These are phyloP conservation scores for Stenurella melanura DNA, from an alignment of 2,888 invertebrate species.

Conservation along the genomic window DNA sequence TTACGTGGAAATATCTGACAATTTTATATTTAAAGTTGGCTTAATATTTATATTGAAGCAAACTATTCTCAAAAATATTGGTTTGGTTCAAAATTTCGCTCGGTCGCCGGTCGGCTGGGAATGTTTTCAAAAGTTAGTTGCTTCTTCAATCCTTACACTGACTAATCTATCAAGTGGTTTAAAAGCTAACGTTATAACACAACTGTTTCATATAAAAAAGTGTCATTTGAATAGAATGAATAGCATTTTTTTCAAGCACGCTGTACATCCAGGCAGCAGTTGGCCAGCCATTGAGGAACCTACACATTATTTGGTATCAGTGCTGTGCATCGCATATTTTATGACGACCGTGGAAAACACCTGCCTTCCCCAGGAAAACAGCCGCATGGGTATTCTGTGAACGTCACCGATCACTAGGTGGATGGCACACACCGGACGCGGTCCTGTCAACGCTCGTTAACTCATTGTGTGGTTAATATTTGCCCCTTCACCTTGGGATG, in stretches of 20 bases:
- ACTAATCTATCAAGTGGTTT: neutral
- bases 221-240: conserved; percentile 1
- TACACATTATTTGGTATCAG: conserved; percentile 52
- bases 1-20: too few relatives aligned
- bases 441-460: conserved; percentile 45
- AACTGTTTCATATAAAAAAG: neutral
- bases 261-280: conserved; percentile 42
- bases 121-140: too few relatives aligned
- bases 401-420: conserved; percentile 32
- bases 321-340: conserved; percentile 60
- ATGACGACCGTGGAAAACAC: conserved; percentile 60
- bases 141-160: too few relatives aligned
- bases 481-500: conserved; percentile 34
- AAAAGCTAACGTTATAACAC: neutral
- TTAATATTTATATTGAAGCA: too few relatives aligned
- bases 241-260: conserved; percentile 20
- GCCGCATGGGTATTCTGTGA: conserved; percentile 48
- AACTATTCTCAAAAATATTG: too few relatives aligned
- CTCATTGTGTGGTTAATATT: conserved; percentile 34
- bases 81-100: too few relatives aligned
- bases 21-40: too few relatives aligned
- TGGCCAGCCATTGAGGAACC: conserved; percentile 46
- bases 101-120: too few relatives aligned
- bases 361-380: conserved; percentile 60
- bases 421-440: conserved; percentile 39